phyloP scores from a whole-genome alignment of 2,113 vertebrate species.

The Nibea albiflora region DNA sequence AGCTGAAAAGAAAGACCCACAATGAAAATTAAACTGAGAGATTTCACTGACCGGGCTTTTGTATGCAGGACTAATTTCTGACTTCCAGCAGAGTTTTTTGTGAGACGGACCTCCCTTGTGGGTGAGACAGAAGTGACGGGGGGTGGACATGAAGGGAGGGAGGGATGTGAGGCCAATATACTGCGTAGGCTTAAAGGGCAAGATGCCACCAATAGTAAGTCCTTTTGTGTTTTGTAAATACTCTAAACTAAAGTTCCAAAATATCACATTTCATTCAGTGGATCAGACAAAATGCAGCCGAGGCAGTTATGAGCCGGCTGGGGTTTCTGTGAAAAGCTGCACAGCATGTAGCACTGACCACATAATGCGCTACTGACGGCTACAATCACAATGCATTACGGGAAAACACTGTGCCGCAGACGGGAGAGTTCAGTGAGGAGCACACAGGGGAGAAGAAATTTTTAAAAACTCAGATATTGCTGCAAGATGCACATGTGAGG shows the following conservation, averaged over 20 bases:
- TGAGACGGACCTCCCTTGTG: neutral
- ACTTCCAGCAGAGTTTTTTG: neutral
- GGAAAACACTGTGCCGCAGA: neutral
- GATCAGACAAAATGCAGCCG: slow-evolving; percentile 6
- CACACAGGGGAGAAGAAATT: slow-evolving; percentile 1
- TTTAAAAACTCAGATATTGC: neutral
- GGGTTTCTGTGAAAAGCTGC: slow-evolving; percentile 10
- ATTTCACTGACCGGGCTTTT: neutral
- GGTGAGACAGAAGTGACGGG: neutral
- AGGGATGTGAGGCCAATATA: neutral
- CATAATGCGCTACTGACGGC: neutral
- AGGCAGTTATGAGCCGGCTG: neutral
- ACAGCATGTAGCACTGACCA: slow-evolving; percentile 4
- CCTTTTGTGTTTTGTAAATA: neutral
- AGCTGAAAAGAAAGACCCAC: too few relatives aligned
- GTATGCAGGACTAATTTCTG: neutral
- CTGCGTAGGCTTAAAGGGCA: neutral
- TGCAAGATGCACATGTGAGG: slow-evolving; percentile 2
- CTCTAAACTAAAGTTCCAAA: neutral
- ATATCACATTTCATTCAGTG: neutral
- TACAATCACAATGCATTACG: neutral
- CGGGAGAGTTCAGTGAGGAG: neutral
- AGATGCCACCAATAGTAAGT: neutral
- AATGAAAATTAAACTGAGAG: neutral
- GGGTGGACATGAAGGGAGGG: neutral